Conservation (phyloP, 1,140 invertebrate genomes). For the Diabrotica undecimpunctata region DNA sequence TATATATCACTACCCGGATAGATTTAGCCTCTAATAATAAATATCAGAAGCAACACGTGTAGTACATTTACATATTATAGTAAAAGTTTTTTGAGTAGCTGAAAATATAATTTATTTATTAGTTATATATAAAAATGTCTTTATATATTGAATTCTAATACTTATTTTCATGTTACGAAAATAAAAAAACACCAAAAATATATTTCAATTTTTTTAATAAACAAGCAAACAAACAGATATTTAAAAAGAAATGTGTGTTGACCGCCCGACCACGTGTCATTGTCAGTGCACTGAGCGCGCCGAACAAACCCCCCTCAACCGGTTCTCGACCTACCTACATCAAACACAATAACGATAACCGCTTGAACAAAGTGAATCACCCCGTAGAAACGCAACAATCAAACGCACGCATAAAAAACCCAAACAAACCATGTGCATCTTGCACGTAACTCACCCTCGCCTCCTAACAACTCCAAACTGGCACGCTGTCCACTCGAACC, state of each 20-base stretch:
- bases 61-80: too few species aligned
- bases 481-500: slow-evolving; percentile 24
- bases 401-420: slow-evolving; percentile 15
- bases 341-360: not conserved
- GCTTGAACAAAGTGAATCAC: slow-evolving; percentile 5
- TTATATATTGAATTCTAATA: too few species aligned
- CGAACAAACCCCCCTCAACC: not conserved
- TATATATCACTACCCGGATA: too few species aligned
- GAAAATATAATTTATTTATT: too few species aligned
- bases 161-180: too few species aligned
- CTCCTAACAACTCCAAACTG: slow-evolving; percentile 6
- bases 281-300: not conserved
- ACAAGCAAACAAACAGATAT: too few species aligned
- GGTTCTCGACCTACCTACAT: not conserved
- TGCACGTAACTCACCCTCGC: slow-evolving; percentile 13
- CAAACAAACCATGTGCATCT: slow-evolving; percentile 18
- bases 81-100: too few species aligned
- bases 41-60: too few species aligned
- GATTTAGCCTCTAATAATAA: too few species aligned
- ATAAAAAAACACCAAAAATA: too few species aligned
- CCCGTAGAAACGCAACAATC: slow-evolving; percentile 14
- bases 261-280: not conserved
- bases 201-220: too few species aligned
- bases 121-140: too few species aligned
- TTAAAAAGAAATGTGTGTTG: not conserved